These are phyloP conservation scores for Neogale vison DNA, from an alignment of 2,113 vertebrate species.

Conservation along the genomic window DNA sequence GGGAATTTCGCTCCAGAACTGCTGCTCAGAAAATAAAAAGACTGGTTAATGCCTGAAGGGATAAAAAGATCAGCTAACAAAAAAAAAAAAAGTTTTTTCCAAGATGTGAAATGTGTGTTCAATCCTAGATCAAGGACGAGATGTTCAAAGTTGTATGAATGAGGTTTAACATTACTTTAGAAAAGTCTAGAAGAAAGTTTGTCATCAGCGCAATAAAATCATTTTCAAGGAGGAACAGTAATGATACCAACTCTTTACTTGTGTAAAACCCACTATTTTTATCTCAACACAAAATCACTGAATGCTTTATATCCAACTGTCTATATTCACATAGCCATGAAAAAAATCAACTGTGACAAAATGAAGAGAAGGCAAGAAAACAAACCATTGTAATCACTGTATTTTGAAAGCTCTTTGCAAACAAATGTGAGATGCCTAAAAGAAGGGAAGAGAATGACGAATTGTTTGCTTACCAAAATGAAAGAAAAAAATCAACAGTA, in stretches of 20 bases:
- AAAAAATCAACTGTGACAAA: slow-evolving; percentile 14
- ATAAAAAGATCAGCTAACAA: slow-evolving; percentile 72
- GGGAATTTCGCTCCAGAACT: slow-evolving; percentile 59
- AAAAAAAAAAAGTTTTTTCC: slow-evolving; percentile 57
- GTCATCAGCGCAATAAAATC: slow-evolving; percentile 5
- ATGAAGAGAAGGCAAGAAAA: slow-evolving; percentile 45
- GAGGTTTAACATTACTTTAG: slow-evolving; percentile 63
- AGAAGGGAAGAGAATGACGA: not conserved
- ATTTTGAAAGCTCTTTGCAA: slow-evolving; percentile 50
- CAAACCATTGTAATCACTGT: not conserved
- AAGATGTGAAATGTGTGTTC: slow-evolving; percentile 67
- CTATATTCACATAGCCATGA: not conserved
- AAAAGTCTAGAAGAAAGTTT: slow-evolving; percentile 62
- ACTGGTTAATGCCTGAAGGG: slow-evolving; percentile 57
- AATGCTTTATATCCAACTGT: slow-evolving; percentile 24
- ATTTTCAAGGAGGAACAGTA: slow-evolving; percentile 4
- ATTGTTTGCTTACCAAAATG: slow-evolving; percentile 25
- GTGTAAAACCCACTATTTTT: not conserved
- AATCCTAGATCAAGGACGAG: slow-evolving; percentile 62
- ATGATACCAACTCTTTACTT: not conserved
- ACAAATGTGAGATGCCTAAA: slow-evolving; percentile 8
- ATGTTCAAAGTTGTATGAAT: slow-evolving; percentile 66
- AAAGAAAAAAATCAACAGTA: not conserved
- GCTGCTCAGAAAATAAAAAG: slow-evolving; percentile 67
- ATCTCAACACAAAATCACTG: slow-evolving; percentile 48